phyloP scores from a whole-genome alignment of 2,888 invertebrate species.

The Tethea ocularis region DNA sequence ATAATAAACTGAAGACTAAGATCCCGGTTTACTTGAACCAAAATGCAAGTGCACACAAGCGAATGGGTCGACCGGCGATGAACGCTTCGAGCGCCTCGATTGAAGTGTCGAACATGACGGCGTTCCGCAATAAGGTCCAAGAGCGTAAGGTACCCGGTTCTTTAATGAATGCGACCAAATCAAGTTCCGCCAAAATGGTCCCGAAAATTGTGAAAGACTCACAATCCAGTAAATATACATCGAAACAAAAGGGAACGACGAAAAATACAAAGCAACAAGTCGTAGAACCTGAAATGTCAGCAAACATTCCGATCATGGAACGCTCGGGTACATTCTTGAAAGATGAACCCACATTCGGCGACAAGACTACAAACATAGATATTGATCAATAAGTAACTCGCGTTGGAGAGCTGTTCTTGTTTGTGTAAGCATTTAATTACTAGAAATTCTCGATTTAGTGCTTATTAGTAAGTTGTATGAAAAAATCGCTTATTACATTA shows the following conservation, averaged over 20 bases:
- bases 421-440: neutral
- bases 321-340: constrained; percentile 90
- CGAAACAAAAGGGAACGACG: constrained; percentile 16
- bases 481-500: neutral
- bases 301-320: constrained; percentile 67
- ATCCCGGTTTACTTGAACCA: constrained; percentile 62
- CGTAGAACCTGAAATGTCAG: constrained; percentile 17
- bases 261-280: constrained; percentile 1
- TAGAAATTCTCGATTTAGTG: neutral
- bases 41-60: constrained; percentile 26
- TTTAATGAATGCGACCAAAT: constrained; percentile 83
- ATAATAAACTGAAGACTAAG: constrained; percentile 53
- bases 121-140: constrained; percentile 19
- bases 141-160: constrained; percentile 58
- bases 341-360: constrained; percentile 86
- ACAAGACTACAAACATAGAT: constrained; percentile 51
- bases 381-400: constrained; percentile 39
- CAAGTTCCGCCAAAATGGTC: constrained; percentile 83
- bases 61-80: constrained; percentile 3
- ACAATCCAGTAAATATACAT: constrained; percentile 19
- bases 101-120: neutral
- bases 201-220: constrained; percentile 58
- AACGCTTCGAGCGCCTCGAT: neutral
- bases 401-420: neutral
- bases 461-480: too few species aligned